phyloP scores from a whole-genome alignment of 2,113 vertebrate genomes.

The Tupaia tana region DNA sequence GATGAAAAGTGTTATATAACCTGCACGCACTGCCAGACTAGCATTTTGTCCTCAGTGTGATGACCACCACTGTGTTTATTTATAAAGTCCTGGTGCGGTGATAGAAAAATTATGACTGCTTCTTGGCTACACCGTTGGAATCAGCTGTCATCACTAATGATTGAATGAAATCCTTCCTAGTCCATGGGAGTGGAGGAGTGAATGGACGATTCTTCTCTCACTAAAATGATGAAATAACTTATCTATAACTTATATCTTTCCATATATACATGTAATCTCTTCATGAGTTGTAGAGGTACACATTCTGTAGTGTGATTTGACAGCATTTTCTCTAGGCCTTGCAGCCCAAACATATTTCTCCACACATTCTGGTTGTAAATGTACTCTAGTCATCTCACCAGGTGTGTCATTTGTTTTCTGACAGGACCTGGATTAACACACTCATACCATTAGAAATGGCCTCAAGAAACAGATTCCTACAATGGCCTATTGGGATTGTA shows the following conservation, averaged over 20 bases:
- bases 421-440: not conserved
- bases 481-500: not conserved
- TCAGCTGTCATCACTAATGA: not conserved
- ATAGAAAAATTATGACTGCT: not conserved
- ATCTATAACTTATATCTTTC: not conserved
- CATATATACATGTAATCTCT: not conserved
- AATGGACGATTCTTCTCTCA: not conserved
- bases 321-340: not conserved
- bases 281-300: not conserved
- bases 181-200: not conserved
- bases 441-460: not conserved
- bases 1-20: not conserved
- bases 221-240: not conserved
- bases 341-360: not conserved
- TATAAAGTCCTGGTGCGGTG: not conserved
- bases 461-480: not conserved
- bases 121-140: not conserved
- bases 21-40: not conserved
- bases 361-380: not conserved
- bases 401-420: not conserved
- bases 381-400: not conserved
- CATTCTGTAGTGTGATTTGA: not conserved
- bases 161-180: not conserved
- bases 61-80: not conserved
- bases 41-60: not conserved